Percentiles rank a stretch among this genome's conserved stretches.
These are phyloP conservation scores for Eciton burchellii DNA, from an alignment of 1,140 invertebrate genomes.

Conservation along the genomic window DNA sequence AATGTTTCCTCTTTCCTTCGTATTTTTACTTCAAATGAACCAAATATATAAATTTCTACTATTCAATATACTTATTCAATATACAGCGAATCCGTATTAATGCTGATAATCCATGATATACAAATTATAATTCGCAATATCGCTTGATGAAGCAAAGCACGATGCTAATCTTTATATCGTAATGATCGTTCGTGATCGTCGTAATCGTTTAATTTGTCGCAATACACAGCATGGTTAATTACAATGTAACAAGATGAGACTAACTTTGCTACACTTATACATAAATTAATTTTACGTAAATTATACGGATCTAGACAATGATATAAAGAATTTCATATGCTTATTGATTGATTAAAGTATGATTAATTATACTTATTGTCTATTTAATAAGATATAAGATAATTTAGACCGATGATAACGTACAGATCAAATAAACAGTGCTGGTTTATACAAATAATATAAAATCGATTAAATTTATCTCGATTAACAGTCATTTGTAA, in stretches of 20 bases:
- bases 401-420: conserved; percentile 34
- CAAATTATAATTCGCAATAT: background rate
- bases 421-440: background rate
- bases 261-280: background rate
- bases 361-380: background rate
- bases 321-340: background rate
- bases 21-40: background rate
- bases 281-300: conserved; percentile 9
- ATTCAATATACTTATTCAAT: background rate
- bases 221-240: conserved; percentile 6
- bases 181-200: no score
- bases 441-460: conserved; percentile 7
- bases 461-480: conserved; percentile 14
- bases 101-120: conserved; percentile 19
- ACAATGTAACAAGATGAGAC: conserved; percentile 1
- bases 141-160: background rate
- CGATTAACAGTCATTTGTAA: background rate
- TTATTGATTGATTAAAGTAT: no score
- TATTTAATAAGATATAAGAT: conserved; percentile 25
- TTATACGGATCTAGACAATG: conserved; percentile 5
- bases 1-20: background rate
- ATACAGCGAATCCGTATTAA: background rate
- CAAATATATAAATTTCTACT: conserved; percentile 6
- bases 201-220: background rate
- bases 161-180: background rate